Percentiles rank a stretch among this genome's conserved stretches.
These are phyloP conservation scores for Druon quercuslanigerum DNA, from an alignment of 1,140 invertebrate species.

Conservation along the genomic window DNA sequence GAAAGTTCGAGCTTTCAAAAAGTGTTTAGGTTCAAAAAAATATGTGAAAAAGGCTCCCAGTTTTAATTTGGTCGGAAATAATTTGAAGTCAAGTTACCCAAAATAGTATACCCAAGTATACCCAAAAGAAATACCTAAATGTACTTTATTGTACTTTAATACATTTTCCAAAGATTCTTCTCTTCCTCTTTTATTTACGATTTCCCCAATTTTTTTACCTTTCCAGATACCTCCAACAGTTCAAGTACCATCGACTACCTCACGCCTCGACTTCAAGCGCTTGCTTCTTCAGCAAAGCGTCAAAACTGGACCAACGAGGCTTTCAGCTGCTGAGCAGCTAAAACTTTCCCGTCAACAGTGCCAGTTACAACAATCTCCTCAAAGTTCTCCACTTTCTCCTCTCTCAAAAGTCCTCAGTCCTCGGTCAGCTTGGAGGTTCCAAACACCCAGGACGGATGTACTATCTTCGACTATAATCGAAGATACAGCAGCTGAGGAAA, in stretches of 20 bases:
- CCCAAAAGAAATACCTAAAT: no score
- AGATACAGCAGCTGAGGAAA: slow-evolving; percentile 75
- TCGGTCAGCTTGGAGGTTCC: slow-evolving; percentile 82
- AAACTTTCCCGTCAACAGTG: slow-evolving; percentile 82
- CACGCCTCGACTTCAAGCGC: slow-evolving; percentile 88
- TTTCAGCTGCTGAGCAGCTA: slow-evolving; percentile 89
- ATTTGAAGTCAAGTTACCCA: no score
- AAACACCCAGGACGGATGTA: slow-evolving; percentile 85
- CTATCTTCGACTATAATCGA: slow-evolving; percentile 91
- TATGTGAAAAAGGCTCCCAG: no score
- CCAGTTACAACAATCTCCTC: slow-evolving; percentile 63
- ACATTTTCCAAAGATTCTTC: no score
- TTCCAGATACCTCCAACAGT: slow-evolving; percentile 60
- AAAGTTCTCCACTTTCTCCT: slow-evolving; percentile 77
- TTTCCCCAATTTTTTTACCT: background rate
- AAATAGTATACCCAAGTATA: no score
- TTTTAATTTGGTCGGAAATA: no score
- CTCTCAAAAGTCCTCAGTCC: slow-evolving; percentile 82
- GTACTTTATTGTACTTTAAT: no score
- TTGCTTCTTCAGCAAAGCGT: slow-evolving; percentile 83
- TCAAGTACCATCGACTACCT: slow-evolving; percentile 78
- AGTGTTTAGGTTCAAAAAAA: no score
- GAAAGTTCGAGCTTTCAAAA: no score
- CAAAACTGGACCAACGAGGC: slow-evolving; percentile 78
- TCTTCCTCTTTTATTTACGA: background rate